These are phyloP conservation scores for Orestias chungarensis DNA, from an alignment of 2,797 vertebrate genomes.

Conservation along the genomic window DNA sequence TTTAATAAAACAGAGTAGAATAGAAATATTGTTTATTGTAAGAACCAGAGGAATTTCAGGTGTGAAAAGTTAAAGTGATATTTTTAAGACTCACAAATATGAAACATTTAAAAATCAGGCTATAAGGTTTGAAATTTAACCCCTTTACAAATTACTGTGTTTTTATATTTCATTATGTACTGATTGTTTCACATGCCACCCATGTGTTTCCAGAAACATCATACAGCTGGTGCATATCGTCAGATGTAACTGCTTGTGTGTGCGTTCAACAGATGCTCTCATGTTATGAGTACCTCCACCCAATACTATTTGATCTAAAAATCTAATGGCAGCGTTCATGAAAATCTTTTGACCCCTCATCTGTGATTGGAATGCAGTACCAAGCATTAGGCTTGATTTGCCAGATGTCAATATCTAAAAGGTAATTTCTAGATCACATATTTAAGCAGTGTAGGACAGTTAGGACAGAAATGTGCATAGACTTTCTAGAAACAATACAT, in stretches of 20 bases:
- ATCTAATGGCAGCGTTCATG: not conserved
- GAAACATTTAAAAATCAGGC: not conserved
- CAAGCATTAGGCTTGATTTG: not conserved
- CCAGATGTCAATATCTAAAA: not conserved
- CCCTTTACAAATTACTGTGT: not conserved
- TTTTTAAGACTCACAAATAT: not conserved
- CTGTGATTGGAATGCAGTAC: not conserved
- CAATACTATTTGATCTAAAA: not conserved
- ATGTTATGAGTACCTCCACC: no score
- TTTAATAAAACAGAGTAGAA: not conserved
- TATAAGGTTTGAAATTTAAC: not conserved
- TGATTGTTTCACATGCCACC: not conserved
- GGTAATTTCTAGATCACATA: not conserved
- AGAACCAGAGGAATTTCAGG: not conserved
- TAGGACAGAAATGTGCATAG: no score
- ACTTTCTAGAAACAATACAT: no score
- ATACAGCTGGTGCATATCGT: no score
- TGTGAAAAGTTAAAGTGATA: not conserved
- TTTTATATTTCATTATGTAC: not conserved
- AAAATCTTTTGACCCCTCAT: not conserved
- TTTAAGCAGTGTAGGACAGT: not conserved
- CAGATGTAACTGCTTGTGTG: no score
- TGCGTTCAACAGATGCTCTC: no score
- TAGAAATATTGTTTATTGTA: not conserved
- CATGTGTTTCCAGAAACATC: not conserved